phyloP scores from a whole-genome alignment of 2,888 invertebrate species.

The Limnephilus auricula region DNA sequence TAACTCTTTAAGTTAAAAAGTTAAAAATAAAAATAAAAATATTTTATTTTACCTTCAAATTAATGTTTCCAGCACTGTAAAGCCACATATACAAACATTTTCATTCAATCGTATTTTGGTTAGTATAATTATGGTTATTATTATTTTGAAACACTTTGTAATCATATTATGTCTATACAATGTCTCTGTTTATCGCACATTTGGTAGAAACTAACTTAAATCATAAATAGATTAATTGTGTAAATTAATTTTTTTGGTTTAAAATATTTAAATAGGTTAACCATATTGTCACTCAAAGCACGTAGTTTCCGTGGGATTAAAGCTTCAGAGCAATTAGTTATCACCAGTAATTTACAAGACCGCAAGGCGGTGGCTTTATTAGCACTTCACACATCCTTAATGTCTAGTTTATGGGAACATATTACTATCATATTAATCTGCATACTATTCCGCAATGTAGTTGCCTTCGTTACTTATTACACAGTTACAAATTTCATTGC shows the following conservation, averaged over 20 bases:
- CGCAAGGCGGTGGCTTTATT: slow-evolving; percentile 63
- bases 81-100: too few species aligned
- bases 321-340: slow-evolving; percentile 44
- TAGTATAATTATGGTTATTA: too few species aligned
- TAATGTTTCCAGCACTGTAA: too few species aligned
- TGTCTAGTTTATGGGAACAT: slow-evolving; percentile 61
- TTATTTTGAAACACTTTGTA: too few species aligned
- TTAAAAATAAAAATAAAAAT: too few species aligned
- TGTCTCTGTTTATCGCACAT: too few species aligned
- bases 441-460: not conserved
- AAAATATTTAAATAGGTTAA: not conserved
- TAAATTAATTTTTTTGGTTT: not conserved
- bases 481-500: not conserved
- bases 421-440: slow-evolving; percentile 47
- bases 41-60: too few species aligned
- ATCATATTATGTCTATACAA: too few species aligned
- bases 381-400: slow-evolving; percentile 64
- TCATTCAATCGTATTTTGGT: too few species aligned
- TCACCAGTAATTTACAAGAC: slow-evolving; percentile 49
- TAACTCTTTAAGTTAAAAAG: too few species aligned
- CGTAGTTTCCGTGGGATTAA: not conserved
- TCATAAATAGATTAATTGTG: too few species aligned
- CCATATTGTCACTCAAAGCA: not conserved
- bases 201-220: too few species aligned
- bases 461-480: not conserved